phyloP scores from a whole-genome alignment of 2,888 invertebrate genomes.

The Eurois occulta region DNA sequence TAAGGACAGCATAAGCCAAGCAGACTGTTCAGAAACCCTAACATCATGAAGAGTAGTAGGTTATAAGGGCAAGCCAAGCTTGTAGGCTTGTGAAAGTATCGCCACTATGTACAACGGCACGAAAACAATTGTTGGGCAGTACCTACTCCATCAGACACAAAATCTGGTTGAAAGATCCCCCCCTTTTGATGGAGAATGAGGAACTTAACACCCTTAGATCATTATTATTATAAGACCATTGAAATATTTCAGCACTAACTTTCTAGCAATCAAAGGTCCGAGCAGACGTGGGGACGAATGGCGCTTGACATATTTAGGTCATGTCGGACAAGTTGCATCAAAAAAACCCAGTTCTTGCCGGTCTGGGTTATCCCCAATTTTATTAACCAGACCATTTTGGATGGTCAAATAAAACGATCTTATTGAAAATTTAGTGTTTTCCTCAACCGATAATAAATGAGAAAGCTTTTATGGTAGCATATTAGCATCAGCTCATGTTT shows the following conservation, averaged over 20 bases:
- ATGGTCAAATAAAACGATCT: not conserved
- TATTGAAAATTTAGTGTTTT: not conserved
- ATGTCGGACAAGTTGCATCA: not conserved
- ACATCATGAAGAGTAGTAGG: not conserved
- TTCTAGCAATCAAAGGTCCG: not conserved
- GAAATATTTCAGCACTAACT: not conserved
- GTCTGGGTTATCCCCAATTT: not conserved
- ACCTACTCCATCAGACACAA: not conserved
- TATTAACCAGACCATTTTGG: not conserved
- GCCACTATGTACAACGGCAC: not conserved
- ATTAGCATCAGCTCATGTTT: not conserved
- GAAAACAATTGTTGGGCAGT: not conserved
- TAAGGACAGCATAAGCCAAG: not conserved
- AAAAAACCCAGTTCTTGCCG: not conserved
- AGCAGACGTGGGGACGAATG: not conserved
- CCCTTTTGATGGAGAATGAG: not conserved
- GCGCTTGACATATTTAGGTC: too few species aligned
- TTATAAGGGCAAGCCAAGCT: not conserved
- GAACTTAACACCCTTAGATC: not conserved
- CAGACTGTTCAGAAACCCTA: not conserved
- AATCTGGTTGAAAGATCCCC: not conserved
- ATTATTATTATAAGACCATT: not conserved
- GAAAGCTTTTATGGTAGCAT: constrained; percentile 22
- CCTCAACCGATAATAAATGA: constrained; percentile 9
- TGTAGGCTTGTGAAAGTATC: not conserved